Base-by-base conservation (phyloP, 2,797 vertebrate genomes). In the Antennarius maculatus region DNA sequence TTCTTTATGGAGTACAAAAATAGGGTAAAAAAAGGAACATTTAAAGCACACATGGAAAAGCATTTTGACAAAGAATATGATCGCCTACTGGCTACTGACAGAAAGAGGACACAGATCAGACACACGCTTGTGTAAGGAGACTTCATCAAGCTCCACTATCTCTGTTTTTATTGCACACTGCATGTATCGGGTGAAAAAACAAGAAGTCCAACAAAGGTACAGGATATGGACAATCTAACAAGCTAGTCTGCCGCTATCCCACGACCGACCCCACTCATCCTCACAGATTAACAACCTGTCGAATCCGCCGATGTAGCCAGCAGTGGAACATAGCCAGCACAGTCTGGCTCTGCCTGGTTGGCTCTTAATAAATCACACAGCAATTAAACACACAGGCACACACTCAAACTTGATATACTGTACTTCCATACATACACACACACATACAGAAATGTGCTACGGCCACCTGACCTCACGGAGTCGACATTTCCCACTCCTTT, bases 251-350 rank as follows among this genome's bases (percentile, higher is more conserved):
- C 10, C 4, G 18, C 50, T 23, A n/a, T 4, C 42, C 43, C 41
- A n/a, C 34, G 6, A 1, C 59, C 3, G 64, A 70, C 67, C 45
- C 55, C 18, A 7, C 83, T 82, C 83, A 75, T 83, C 79, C 78
- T 79, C 48, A 9, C 79, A 81, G 75, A 90, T 79, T 70, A 85
- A 80, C 53, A 56, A 71, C 71, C 74, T 86, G 82, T 58, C 63
- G 68, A 73, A 74, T 62, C 28, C 39, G 39, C 34, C 6, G 54
- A 62, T 41, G 66, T 41, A 75, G 86, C 74, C 80, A 82, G 66
- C 69, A 60, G 56, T 43, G 63, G 69, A 82, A 28, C 54, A 13
- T 50, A 70, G 74, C 61, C 77, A 74, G 54, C 17, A 1, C 48
- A 37, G 17, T 54, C 64, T 50, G 61, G 74, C 77, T 78, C 50